Base-by-base conservation (phyloP, 2,888 invertebrate genomes). In the Callyntrura sp. region DNA sequence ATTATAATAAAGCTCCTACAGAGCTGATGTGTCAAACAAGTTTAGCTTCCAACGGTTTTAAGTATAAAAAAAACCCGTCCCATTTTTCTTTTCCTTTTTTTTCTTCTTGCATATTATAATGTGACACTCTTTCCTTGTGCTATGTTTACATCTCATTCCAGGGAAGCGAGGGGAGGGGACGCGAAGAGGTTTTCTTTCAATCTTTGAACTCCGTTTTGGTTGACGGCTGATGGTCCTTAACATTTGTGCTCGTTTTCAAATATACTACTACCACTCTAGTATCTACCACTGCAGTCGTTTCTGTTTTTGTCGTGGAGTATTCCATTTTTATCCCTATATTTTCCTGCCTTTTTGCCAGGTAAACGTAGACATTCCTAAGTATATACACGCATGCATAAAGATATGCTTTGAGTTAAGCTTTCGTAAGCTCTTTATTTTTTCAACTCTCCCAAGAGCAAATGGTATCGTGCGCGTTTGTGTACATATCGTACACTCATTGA, bases 11-110 rank as follows among this genome's bases (percentile, higher is more conserved):
- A 90, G 81, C 85, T 81, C 81, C 85, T 85, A 70, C 85, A 85
- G 85, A 85, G 85, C 85, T 65, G 25, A 85, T 73, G 85, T 85
- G 85, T 85, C 85, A 85, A 85, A 85, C 85, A 85, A 85, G 45
- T 76, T 85, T 85, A 85, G 85, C 76, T 76, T 73, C 85, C 85
- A 85, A 85, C 85, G 76, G 81, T 60, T 85, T 76, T 60, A 55
- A 76, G 76, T 51, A 85, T 43, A 57, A 55, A 84, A n/a, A n/a
- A 73, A 85, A 76, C 85, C 62, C 51, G 85, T 76, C 76, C 76
- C 62, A 76, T 85, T 85, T 76, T 62, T 85, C 85, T 73, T 85
- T 43, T 73, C 73, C 14, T 78, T 35, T 23, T 35, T 70, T 43
- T 35, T 55, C 23, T 73, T 57, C 23, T 68, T 48, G 55, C 62